Evolutionary conservation across 2,113 vertebrate genomes (phyloP).

Genomic region (Recurvirostra avosetta): DNA sequence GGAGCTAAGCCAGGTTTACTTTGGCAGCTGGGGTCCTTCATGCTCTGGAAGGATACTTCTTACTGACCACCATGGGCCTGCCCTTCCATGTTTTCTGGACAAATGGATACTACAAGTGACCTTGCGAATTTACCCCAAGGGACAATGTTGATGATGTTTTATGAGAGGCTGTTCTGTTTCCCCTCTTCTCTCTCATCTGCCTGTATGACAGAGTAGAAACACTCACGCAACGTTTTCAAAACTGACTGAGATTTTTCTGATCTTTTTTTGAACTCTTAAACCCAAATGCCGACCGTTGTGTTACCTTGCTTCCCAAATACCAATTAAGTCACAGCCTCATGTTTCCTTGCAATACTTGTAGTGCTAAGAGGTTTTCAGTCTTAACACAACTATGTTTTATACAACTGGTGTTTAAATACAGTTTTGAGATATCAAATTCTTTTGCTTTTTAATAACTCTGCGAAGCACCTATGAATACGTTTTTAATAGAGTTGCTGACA

Average conservation of each 20-base stretch:
- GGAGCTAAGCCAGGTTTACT: neutral
- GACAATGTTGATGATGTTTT: neutral
- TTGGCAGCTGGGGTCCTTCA: neutral
- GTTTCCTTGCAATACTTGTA: neutral
- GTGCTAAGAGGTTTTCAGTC: neutral
- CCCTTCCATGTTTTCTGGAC: neutral
- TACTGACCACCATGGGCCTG: neutral
- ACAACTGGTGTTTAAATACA: neutral
- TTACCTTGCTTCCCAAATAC: neutral
- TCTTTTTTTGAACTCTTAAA: neutral
- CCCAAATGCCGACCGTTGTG: rapidly evolving
- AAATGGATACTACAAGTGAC: neutral
- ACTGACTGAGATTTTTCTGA: neutral
- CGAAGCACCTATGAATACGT: neutral
- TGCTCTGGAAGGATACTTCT: neutral
- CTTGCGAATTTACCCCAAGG: neutral
- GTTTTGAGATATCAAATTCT: neutral
- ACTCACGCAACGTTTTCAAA: neutral
- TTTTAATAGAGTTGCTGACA: neutral
- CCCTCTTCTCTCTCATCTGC: neutral
- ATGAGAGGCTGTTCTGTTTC: neutral
- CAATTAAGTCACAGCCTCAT: neutral
- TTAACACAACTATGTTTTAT: neutral
- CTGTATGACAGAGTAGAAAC: neutral
- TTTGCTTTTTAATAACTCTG: neutral